phyloP scores from a whole-genome alignment of 1,140 invertebrate species.

The Ericerus pela region DNA sequence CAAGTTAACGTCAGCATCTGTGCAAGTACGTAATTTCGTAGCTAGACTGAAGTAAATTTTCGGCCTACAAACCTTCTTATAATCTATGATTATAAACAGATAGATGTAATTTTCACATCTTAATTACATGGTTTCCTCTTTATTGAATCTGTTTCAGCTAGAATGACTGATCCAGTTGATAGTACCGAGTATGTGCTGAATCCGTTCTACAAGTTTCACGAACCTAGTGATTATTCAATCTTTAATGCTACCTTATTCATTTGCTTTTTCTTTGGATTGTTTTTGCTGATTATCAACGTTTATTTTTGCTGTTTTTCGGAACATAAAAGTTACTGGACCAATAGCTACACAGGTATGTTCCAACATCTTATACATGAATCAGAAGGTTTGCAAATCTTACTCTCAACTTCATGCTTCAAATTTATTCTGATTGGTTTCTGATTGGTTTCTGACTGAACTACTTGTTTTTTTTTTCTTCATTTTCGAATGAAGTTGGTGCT shows the following conservation, averaged over 20 bases:
- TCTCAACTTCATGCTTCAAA: no score
- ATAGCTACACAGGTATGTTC: conserved; percentile 53
- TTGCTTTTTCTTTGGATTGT: conserved; percentile 49
- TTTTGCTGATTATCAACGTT: conserved; percentile 56
- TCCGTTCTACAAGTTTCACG: conserved; percentile 43
- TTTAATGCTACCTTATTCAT: conserved; percentile 65
- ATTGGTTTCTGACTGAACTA: no score
- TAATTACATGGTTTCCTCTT: no score
- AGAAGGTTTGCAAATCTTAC: not conserved
- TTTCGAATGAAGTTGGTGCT: no score
- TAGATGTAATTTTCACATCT: no score
- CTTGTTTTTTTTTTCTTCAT: not conserved
- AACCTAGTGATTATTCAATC: conserved; percentile 48
- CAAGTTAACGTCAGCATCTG: no score
- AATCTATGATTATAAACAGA: no score
- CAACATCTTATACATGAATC: not conserved
- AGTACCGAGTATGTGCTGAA: conserved; percentile 47
- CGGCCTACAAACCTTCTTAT: no score
- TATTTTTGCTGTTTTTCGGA: conserved; percentile 62
- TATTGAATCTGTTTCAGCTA: not conserved
- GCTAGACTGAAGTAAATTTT: no score
- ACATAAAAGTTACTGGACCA: conserved; percentile 62
- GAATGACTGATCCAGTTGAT: conserved; percentile 36
- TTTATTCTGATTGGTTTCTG: no score
- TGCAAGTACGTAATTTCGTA: no score